phyloP scores from a whole-genome alignment of 2,888 invertebrate species.

The Oscheius onirici region DNA sequence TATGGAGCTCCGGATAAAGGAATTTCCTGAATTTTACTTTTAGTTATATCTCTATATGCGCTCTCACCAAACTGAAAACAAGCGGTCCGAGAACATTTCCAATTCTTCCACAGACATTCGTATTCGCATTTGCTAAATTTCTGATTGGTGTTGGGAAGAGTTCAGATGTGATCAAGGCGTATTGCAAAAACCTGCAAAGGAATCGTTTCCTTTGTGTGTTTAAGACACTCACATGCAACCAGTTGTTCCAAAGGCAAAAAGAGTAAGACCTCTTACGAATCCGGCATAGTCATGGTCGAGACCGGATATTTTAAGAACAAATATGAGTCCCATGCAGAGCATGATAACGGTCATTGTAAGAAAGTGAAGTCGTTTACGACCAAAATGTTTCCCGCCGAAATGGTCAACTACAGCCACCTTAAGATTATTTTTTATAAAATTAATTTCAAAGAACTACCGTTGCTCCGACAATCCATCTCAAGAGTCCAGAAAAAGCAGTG shows the following conservation, averaged over 20 bases:
- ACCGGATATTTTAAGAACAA: constrained; percentile 34
- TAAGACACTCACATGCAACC: constrained; percentile 41
- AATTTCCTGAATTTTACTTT: constrained; percentile 14
- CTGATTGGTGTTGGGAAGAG: constrained; percentile 57
- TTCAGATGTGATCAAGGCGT: constrained; percentile 44
- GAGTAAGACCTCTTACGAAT: constrained; percentile 43
- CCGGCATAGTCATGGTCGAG: constrained; percentile 6
- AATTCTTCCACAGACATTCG: constrained; percentile 53
- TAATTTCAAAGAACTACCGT: constrained; percentile 28
- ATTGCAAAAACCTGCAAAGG: constrained; percentile 31
- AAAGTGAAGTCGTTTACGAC: constrained; percentile 51
- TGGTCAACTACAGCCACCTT: constrained; percentile 53
- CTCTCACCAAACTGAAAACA: constrained; percentile 51
- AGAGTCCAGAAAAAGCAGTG: constrained; percentile 57
- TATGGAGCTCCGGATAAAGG: constrained; percentile 37
- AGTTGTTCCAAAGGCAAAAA: constrained; percentile 56
- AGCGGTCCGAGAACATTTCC: constrained; percentile 56
- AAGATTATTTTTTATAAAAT: constrained; percentile 2
- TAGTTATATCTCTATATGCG: too few species aligned
- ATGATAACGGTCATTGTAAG: constrained; percentile 52
- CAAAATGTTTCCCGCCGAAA: constrained; percentile 45
- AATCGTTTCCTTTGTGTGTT: background rate
- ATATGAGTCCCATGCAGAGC: constrained; percentile 50
- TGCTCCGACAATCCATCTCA: constrained; percentile 59
- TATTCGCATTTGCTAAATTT: constrained; percentile 52